Base-by-base conservation (phyloP, 2,888 invertebrate genomes). In the Tetragnatha montana region DNA sequence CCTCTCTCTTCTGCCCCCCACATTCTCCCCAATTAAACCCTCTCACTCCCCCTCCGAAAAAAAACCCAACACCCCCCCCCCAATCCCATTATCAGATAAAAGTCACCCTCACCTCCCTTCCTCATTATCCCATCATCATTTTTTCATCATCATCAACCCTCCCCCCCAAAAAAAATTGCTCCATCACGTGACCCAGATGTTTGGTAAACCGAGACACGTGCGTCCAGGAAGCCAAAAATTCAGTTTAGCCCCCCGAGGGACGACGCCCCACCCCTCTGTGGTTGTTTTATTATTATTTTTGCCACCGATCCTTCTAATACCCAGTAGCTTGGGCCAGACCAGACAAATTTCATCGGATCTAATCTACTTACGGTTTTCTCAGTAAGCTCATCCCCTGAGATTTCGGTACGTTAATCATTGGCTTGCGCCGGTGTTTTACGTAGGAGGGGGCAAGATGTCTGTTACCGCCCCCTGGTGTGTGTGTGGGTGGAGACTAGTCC, bases 151-250 rank as follows among this genome's bases (percentile, higher is more conserved):
- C 71, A 87, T 60, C 50, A 80, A 80, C 19, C 78, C 71, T 68
- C n/a, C n/a, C 51, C 21, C 75, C 74, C 19, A 69, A 17, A 17
- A 84, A 83, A 75, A 49, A 80, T 68, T 22, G 73, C 82, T 82
- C 22, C 70, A 73, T 78, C 89, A 90, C 86, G 82, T 90, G 89
- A 90, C 86, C 86, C 82, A 90, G 87, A 90, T 90, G 89, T 87
- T 90, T 90, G 89, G 89, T 90, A 90, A 90, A 90, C 89, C 89
- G 82, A 75, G 89, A 81, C 89, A 90, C 89, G 89, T 90, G 89
- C 86, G 78, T 82, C 89, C 89, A 90, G 86, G 87, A 86, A 90
- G 82, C 82, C 82, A 76, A 85, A 89, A 89, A 89, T 86, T 89
- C 70, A 81, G 78, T 90, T 90, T 87, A 71, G 73, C 68, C 22